Evolutionary conservation across 1,140 invertebrate genomes (phyloP).

Genomic region (Euschistus heros): DNA sequence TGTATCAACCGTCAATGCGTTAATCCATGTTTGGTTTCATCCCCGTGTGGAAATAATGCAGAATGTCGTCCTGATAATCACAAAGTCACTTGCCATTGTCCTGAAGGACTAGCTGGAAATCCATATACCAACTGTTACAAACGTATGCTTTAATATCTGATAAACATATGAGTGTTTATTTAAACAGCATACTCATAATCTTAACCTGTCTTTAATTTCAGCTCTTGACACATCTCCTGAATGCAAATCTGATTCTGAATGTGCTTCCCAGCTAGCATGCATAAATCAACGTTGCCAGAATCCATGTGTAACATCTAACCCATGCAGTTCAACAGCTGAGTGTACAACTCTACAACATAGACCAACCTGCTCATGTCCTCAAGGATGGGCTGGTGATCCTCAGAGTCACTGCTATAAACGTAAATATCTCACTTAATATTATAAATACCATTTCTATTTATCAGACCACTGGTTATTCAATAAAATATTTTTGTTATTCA

Average conservation of each 20-base stretch:
- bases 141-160: constrained; percentile 36
- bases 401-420: constrained; percentile 75
- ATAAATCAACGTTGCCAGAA: constrained; percentile 64
- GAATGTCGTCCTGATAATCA: constrained; percentile 65
- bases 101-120: constrained; percentile 62
- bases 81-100: constrained; percentile 64
- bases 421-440: constrained; percentile 40
- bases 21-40: constrained; percentile 60
- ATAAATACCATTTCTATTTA: too few species aligned
- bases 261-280: constrained; percentile 63
- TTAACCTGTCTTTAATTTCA: too few species aligned
- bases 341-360: constrained; percentile 61
- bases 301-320: constrained; percentile 61
- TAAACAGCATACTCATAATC: too few species aligned
- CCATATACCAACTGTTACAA: constrained; percentile 67
- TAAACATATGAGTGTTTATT: too few species aligned
- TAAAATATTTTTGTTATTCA: not conserved
- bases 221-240: constrained; percentile 34
- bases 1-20: constrained; percentile 64
- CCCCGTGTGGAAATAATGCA: constrained; percentile 67
- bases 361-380: constrained; percentile 68
- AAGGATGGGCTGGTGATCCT: constrained; percentile 77
- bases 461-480: too few species aligned
- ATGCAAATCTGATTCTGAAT: constrained; percentile 60
- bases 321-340: constrained; percentile 67